A percentile compares a stretch with the other conserved stretches of the same genome.
These are phyloP conservation scores for Cyprinodon tularosa DNA, from an alignment of 2,113 vertebrate genomes.

Conservation along the genomic window DNA sequence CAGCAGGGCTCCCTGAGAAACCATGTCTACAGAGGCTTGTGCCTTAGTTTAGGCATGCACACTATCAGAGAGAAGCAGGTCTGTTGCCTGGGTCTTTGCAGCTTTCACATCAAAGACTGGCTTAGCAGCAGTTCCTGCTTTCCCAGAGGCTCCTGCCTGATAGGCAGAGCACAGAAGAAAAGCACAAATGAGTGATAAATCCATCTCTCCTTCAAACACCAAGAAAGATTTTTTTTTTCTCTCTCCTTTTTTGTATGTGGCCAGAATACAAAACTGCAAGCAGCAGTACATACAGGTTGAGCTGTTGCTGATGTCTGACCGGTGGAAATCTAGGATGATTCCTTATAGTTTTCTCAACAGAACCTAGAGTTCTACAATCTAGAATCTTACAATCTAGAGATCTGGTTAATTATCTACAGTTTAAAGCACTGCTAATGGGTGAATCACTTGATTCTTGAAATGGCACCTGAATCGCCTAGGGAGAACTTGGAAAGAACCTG, in stretches of 20 bases:
- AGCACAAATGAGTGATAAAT: conserved; percentile 32
- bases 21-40: conserved; percentile 45
- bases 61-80: conserved; percentile 53
- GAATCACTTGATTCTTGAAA: conserved; percentile 38
- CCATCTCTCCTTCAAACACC: conserved; percentile 13
- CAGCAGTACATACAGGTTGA: conserved; percentile 11
- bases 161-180: conserved; percentile 47
- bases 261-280: conserved; percentile 5
- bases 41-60: conserved; percentile 49
- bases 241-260: background rate
- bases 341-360: conserved; percentile 9
- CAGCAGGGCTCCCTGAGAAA: conserved; percentile 43
- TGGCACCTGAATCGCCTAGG: conserved; percentile 10
- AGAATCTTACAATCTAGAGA: background rate
- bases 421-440: background rate
- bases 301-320: conserved; percentile 18
- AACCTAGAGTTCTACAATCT: too few species aligned
- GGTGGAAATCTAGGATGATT: conserved; percentile 12
- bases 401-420: background rate
- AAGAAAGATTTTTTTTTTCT: conserved; percentile 7
- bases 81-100: conserved; percentile 46
- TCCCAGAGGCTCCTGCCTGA: conserved; percentile 47
- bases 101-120: conserved; percentile 62
- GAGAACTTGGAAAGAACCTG: conserved; percentile 44
- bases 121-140: conserved; percentile 51